Evolutionary conservation across 1,140 invertebrate genomes (phyloP).

Genomic region (Gryon sp.): DNA sequence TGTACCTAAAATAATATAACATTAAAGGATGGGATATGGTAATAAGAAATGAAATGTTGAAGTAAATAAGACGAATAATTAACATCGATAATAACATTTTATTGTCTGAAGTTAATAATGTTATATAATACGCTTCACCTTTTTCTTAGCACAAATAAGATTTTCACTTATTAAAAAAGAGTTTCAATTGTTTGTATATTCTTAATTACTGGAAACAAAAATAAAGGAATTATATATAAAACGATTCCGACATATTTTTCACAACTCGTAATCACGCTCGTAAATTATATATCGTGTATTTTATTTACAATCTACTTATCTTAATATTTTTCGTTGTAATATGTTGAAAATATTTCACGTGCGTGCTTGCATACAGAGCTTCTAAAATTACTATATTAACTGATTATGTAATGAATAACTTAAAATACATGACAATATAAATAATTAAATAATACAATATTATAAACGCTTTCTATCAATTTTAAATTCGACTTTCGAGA

Average conservation of each 20-base stretch:
- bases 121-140: slow-evolving; percentile 71
- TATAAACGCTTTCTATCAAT: no score
- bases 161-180: slow-evolving; percentile 26
- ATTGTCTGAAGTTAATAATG: slow-evolving; percentile 78
- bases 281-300: neutral
- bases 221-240: neutral
- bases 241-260: no score
- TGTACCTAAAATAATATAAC: no score
- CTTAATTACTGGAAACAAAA: neutral
- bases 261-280: neutral
- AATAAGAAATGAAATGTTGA: no score
- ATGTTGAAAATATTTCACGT: slow-evolving; percentile 10
- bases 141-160: slow-evolving; percentile 63
- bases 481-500: no score
- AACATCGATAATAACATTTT: slow-evolving; percentile 80
- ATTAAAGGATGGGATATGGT: no score
- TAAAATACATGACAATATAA: neutral
- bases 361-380: slow-evolving; percentile 12
- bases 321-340: slow-evolving; percentile 11
- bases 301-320: neutral
- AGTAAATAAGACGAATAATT: slow-evolving; percentile 28
- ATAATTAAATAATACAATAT: neutral
- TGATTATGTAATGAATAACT: neutral
- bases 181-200: neutral
- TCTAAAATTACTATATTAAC: neutral